Percentiles rank a stretch among this genome's conserved stretches.
These are phyloP conservation scores for Disparrhopalites patrizii DNA, from an alignment of 2,888 invertebrate species.

Conservation along the genomic window DNA sequence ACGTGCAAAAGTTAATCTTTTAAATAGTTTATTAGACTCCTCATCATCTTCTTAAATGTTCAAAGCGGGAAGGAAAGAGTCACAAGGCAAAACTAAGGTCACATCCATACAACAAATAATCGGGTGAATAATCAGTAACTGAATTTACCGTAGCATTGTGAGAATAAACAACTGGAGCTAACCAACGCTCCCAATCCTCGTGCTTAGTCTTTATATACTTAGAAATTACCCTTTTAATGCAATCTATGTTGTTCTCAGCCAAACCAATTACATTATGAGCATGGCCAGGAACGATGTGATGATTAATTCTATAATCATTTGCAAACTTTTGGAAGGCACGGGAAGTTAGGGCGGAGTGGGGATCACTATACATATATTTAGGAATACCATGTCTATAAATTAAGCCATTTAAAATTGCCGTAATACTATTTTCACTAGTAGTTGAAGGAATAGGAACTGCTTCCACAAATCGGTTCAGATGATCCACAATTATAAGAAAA, in stretches of 20 bases:
- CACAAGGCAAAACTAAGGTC: constrained; percentile 25
- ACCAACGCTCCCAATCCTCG: constrained; percentile 17
- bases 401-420: background rate
- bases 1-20: background rate
- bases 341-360: background rate
- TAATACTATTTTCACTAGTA: background rate
- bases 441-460: constrained; percentile 37
- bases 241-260: constrained; percentile 25
- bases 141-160: constrained; percentile 19
- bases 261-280: constrained; percentile 21
- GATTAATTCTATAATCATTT: background rate
- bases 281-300: background rate
- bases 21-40: background rate
- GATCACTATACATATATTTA: background rate
- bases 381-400: constrained; percentile 7
- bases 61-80: constrained; percentile 8
- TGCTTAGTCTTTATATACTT: constrained; percentile 10
- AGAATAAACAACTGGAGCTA: constrained; percentile 10
- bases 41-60: background rate
- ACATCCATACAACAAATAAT: constrained; percentile 22
- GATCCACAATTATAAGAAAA: constrained; percentile 41
- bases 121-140: constrained; percentile 20
- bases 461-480: constrained; percentile 41
- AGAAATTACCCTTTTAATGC: constrained; percentile 16
- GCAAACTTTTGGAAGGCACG: background rate